Percentiles rank a stretch among this genome's conserved stretches.
Conservation (phyloP, 2,113 vertebrate species). For the Glaucidium brasilianum region DNA sequence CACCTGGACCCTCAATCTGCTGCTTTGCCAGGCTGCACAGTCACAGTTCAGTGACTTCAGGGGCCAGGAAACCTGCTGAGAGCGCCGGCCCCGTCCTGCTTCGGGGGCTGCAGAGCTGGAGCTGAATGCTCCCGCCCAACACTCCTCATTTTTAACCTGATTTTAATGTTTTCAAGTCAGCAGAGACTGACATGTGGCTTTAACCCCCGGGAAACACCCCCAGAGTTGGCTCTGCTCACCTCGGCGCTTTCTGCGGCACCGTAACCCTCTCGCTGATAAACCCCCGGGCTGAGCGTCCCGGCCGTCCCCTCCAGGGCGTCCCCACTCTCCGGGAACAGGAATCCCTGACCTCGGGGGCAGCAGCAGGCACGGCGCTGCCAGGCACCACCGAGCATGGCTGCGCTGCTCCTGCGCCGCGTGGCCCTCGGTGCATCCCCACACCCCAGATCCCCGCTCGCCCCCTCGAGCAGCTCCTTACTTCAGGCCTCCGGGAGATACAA, state of each 20-base stretch:
- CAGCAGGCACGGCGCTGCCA: background rate
- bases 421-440: background rate
- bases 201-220: rapidly evolving
- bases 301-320: background rate
- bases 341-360: background rate
- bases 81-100: background rate
- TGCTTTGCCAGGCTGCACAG: background rate
- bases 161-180: background rate
- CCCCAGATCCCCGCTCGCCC: background rate
- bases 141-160: too few species aligned
- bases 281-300: background rate
- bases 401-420: rapidly evolving
- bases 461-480: rapidly evolving
- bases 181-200: background rate
- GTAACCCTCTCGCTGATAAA: background rate
- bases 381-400: rapidly evolving
- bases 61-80: background rate
- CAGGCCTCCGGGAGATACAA: background rate
- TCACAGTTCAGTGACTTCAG: too few species aligned
- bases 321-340: rapidly evolving
- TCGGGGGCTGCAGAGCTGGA: rapidly evolving
- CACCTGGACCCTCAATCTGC: background rate
- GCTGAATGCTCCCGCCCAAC: background rate
- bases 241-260: too few species aligned
- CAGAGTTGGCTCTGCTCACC: rapidly evolving